phyloP scores from a whole-genome alignment of 37 sponge, comb jelly and placozoan species.

The Spongilla lacustris region DNA sequence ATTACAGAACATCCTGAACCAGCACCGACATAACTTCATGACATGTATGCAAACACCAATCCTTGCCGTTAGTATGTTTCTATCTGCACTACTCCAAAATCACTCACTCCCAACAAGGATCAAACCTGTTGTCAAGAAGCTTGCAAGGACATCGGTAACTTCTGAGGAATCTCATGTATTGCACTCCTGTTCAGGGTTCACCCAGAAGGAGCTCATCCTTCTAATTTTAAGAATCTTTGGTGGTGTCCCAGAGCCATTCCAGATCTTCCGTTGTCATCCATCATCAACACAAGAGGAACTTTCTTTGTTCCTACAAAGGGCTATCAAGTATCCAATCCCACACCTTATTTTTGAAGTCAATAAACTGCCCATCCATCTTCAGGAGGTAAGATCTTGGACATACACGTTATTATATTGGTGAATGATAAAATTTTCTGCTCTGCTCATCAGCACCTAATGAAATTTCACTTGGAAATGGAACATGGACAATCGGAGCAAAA shows the following conservation, averaged over 20 bases:
- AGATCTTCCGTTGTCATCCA: conserved; percentile 62
- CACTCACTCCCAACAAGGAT: too few species aligned
- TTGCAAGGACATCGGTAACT: neutral
- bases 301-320: conserved; percentile 57
- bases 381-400: conserved; percentile 50
- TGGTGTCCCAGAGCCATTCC: conserved; percentile 72
- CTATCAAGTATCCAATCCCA: conserved; percentile 16
- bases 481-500: neutral
- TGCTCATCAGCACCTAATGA: conserved; percentile 38
- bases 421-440: neutral
- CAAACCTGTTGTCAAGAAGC: too few species aligned
- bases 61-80: too few species aligned
- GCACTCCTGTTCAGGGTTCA: conserved; percentile 47
- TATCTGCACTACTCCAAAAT: too few species aligned
- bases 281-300: conserved; percentile 71
- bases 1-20: neutral
- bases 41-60: too few species aligned
- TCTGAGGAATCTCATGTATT: too few species aligned
- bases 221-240: conserved; percentile 57
- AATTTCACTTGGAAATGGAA: conserved; percentile 52
- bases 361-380: conserved; percentile 64
- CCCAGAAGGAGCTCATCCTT: conserved; percentile 41
- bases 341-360: conserved; percentile 72
- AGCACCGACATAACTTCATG: too few species aligned
- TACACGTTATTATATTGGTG: too few species aligned